phyloP scores from a whole-genome alignment of 2,888 invertebrate genomes.

The Orthosia gracilis region DNA sequence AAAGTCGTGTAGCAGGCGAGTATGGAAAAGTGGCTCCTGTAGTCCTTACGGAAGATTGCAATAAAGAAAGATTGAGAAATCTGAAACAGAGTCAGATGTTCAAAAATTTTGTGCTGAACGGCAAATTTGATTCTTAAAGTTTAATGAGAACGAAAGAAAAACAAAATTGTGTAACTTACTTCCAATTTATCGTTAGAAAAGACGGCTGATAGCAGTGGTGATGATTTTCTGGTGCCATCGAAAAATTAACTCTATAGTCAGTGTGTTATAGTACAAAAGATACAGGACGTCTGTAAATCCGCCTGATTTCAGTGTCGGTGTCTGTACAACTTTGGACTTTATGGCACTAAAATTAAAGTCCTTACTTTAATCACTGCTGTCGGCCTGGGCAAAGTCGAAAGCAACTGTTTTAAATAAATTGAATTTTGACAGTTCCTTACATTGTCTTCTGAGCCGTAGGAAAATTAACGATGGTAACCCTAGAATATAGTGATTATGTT shows the following conservation, averaged over 20 bases:
- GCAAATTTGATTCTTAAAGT: constrained; percentile 26
- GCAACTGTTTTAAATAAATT: not conserved
- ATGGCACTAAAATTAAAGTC: not conserved
- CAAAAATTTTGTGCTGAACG: constrained; percentile 45
- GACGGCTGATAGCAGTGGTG: not conserved
- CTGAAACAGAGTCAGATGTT: constrained; percentile 37
- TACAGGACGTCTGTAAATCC: not conserved
- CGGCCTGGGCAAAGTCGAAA: not conserved
- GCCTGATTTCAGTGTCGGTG: not conserved
- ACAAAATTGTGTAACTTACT: not conserved
- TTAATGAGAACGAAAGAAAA: constrained; percentile 55
- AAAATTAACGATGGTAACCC: not conserved
- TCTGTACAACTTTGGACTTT: too few species aligned
- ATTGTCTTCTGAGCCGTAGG: not conserved
- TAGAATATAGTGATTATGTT: not conserved
- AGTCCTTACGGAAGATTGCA: constrained; percentile 71
- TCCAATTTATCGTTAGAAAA: not conserved
- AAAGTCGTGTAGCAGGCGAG: not conserved
- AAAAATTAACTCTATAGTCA: not conserved
- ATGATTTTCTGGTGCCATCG: not conserved
- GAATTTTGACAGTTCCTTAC: not conserved
- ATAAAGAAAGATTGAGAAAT: constrained; percentile 67
- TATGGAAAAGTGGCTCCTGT: constrained; percentile 42
- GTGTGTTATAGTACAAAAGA: not conserved
- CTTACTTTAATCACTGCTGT: not conserved